phyloP scores from a whole-genome alignment of 2,113 vertebrate species.

The Sterrhoptilus dennistouni region DNA sequence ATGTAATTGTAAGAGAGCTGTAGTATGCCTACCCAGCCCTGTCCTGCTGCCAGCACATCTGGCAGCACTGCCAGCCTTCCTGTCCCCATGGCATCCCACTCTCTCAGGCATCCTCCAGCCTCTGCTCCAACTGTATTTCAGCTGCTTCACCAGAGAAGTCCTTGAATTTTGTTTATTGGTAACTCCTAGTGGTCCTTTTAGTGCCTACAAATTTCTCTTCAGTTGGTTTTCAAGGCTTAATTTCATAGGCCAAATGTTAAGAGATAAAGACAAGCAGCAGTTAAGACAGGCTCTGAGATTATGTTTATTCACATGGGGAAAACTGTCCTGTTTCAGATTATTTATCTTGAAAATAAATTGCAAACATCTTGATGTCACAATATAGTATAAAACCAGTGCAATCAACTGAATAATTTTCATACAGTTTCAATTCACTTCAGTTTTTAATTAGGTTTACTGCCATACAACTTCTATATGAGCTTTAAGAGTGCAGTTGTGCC shows the following conservation, averaged over 20 bases:
- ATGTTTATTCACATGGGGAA: not conserved
- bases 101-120: not conserved
- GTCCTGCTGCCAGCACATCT: not conserved
- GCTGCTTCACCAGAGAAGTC: not conserved
- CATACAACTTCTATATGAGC: constrained; percentile 32
- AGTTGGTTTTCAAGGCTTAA: not conserved
- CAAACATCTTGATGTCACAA: not conserved
- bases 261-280: not conserved
- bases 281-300: not conserved
- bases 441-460: constrained; percentile 37
- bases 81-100: not conserved
- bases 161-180: not conserved
- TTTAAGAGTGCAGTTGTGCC: constrained; percentile 61
- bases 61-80: not conserved
- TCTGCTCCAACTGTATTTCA: not conserved
- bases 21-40: not conserved
- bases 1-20: not conserved
- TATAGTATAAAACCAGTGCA: not conserved
- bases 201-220: not conserved
- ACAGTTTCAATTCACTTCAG: constrained; percentile 1
- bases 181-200: not conserved
- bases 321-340: not conserved
- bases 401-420: not conserved
- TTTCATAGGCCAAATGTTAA: not conserved
- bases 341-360: not conserved